Evolutionary conservation across 2,797 vertebrate species (phyloP), one percentile per base, ranked within the genome.

Genomic region (Botia kubotai): DNA sequence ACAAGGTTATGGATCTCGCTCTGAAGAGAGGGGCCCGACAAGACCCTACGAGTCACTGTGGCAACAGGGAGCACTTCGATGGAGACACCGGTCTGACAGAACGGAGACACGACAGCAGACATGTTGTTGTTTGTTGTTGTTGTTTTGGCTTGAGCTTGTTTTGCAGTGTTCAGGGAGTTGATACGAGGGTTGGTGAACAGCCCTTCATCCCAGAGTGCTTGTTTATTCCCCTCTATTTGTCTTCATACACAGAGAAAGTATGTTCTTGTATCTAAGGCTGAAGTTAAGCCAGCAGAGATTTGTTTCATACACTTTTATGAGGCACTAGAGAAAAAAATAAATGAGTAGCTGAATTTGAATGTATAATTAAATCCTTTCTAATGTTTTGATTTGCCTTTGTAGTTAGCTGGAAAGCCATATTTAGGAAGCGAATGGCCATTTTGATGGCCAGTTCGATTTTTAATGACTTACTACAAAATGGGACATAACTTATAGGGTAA

Each of bases 1-100:
- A 85, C 84, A 85, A 85, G 84, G 84, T 85, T 82, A 80, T 69
- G 58, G 67, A 81, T 82, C 65, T 78, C 65, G 75, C 70, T 63
- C 36, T 72, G 75, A 79, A 72, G 75, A 82, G 70, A 83, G 39
- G 55, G 33, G 48, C 76, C 67, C 43, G 23, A 83, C 85, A 81
- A 80, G 80, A 71, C 79, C 78, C 57, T 39, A 16, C 17, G 77
- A 85, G 80, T 82, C 83, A 81, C 55, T 50, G 26, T 29, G 39
- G 63, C 83, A 69, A 80, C 72, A 43, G 66, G 78, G 58, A 84
- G 78, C 68, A 52, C 69, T 60, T 43, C 60, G 75, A 77, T 68
- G 69, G 52, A 82, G 76, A 82, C 69, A 57, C 55, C 55, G 13
- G 58, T 12, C 6, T 74, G 79, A 82, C 75, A 82, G 82, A 63